Evolutionary conservation across 2,888 invertebrate genomes (phyloP), one percentile per base, ranked within the genome.

Genomic region (Macrostomum cliftonense): DNA sequence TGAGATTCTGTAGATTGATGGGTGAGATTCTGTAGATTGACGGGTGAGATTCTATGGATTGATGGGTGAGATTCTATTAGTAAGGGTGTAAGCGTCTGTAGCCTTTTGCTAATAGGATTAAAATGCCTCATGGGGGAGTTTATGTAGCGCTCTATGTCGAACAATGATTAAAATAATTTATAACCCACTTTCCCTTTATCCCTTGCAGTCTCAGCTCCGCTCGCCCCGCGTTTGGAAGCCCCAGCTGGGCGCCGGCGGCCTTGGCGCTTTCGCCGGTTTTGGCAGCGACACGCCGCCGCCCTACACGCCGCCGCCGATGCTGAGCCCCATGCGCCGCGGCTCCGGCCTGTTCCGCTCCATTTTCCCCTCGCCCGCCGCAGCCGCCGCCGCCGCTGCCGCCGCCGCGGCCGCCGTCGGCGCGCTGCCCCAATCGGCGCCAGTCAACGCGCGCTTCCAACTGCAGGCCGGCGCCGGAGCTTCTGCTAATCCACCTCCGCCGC

Each of bases 261-360:
- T 2, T 45, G 46, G 16, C 42, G 28, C 28, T 28, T 48, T 43
- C 44, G 37, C 37, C 53, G 9, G 28, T 9, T 16, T 12, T 11
- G 37, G 50, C 14, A 60, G 58, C 28, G 57, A 62, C 43, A 65
- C 70, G 12, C 74, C 75, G 21, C 74, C 78, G 12, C 77, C 77
- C 52, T 95, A 83, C 70, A 93, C 91, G 0, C 91, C 95, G 13
- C 83, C 86, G 28, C 95, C 95, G 0, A 83, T 95, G 63, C 73
- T 95, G 48, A 85, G 87, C 63, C 95, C 95, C 0, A 81, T 85
- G 52, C 77, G 95, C 54, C 79, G 80, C 55, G 88, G 88, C 1
- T 77, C 83, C 0, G 93, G 93, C 0, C 74, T 93, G 2, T 87
- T 81, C 63, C 77, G 78, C 65, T 67, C 65, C 39, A 62, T 72